Evolutionary conservation across 2,113 vertebrate genomes (phyloP).

Genomic region (Sylvia atricapilla): DNA sequence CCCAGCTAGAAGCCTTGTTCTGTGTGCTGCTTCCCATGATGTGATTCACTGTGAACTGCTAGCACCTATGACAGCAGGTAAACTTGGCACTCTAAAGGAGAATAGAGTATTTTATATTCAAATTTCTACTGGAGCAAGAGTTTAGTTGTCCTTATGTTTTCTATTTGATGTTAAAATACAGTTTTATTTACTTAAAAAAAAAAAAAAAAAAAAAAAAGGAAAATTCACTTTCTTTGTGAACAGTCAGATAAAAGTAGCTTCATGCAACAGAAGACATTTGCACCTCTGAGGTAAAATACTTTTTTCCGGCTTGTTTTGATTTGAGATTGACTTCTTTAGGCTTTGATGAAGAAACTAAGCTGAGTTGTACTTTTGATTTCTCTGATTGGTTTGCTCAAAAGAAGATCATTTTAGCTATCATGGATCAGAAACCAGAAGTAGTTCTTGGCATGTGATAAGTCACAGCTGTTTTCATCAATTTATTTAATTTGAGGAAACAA

Average conservation of each 20-base stretch:
- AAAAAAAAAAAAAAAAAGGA: too few species aligned
- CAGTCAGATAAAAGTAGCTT: not conserved
- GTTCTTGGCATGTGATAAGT: not conserved
- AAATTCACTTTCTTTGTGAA: not conserved
- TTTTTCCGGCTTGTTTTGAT: not conserved
- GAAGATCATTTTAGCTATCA: not conserved
- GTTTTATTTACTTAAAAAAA: not conserved
- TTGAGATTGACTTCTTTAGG: not conserved
- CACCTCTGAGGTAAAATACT: not conserved
- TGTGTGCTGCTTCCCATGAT: not conserved
- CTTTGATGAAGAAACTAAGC: not conserved
- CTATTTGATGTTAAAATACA: not conserved
- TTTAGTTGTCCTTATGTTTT: not conserved
- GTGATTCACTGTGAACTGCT: not conserved
- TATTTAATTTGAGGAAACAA: not conserved
- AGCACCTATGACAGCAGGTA: not conserved
- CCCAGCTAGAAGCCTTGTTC: not conserved
- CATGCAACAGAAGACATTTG: not conserved
- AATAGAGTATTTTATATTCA: not conserved
- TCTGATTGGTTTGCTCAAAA: not conserved
- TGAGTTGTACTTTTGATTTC: not conserved
- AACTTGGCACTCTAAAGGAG: not conserved
- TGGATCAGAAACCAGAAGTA: not conserved
- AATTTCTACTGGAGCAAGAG: rapidly evolving
- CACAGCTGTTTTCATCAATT: not conserved